Percentiles rank a stretch among this genome's conserved stretches.
Evolutionary conservation across 2,888 invertebrate species (phyloP).

Genomic region (Andrena haemorrhoa): DNA sequence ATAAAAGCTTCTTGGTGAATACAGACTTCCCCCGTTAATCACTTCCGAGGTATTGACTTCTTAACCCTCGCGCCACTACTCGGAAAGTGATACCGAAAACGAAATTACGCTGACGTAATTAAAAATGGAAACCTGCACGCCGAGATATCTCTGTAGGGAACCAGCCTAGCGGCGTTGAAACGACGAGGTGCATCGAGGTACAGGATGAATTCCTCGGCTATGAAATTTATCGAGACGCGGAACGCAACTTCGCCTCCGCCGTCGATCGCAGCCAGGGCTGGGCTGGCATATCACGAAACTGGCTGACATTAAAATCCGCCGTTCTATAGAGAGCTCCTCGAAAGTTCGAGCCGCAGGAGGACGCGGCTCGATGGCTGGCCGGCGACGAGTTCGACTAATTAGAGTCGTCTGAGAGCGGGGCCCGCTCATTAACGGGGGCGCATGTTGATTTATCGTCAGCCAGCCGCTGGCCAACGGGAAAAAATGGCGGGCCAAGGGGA

Average conservation of each 20-base stretch:
- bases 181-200: not conserved
- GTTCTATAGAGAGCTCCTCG: constrained; percentile 28
- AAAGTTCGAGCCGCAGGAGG: constrained; percentile 19
- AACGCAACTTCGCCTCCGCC: not conserved
- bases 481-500: not conserved
- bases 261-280: not conserved
- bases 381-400: constrained; percentile 52
- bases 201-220: not conserved
- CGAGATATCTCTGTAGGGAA: no score
- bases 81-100: no score
- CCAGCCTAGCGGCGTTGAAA: not conserved
- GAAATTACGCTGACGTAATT: no score
- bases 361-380: not conserved
- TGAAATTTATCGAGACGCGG: not conserved
- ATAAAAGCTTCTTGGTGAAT: no score
- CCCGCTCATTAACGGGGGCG: constrained; percentile 44
- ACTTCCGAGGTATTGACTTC: no score
- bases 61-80: no score
- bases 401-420: constrained; percentile 30
- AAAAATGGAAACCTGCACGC: no score
- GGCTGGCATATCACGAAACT: constrained; percentile 49
- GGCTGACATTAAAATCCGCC: constrained; percentile 44
- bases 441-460: constrained; percentile 46
- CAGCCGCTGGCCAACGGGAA: constrained; percentile 27
- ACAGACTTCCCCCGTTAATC: no score